Conservation (phyloP, 2,888 invertebrate genomes). For the Oxycera nigricornis region DNA sequence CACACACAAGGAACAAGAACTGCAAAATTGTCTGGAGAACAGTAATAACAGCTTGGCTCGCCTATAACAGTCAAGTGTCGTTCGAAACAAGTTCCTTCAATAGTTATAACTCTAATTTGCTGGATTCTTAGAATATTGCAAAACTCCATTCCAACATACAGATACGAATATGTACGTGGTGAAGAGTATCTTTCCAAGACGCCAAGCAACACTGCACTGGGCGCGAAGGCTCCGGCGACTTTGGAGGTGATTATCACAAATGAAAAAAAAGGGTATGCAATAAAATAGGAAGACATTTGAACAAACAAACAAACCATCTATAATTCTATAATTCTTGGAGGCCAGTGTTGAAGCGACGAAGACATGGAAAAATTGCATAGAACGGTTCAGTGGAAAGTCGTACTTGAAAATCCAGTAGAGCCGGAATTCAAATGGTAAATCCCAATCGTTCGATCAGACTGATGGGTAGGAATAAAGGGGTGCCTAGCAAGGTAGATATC, state of each 20-base stretch:
- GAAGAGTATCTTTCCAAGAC: neutral
- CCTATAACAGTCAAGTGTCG: conserved; percentile 18
- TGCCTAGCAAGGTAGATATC: neutral
- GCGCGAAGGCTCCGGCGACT: neutral
- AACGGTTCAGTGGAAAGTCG: conserved; percentile 37
- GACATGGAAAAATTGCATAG: conserved; percentile 37
- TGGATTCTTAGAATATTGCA: conserved; percentile 20
- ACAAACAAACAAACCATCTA: conserved; percentile 28
- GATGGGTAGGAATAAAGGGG: neutral
- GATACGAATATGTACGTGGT: no score
- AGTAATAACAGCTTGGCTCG: neutral
- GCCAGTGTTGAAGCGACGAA: neutral
- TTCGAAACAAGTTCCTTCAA: conserved; percentile 26
- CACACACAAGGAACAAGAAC: neutral
- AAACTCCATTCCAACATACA: neutral
- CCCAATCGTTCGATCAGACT: conserved; percentile 30
- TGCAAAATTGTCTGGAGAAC: neutral
- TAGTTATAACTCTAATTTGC: conserved; percentile 36
- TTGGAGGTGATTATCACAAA: neutral
- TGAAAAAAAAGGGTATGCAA: conserved; percentile 1
- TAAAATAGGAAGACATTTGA: conserved; percentile 14
- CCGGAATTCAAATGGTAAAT: conserved; percentile 46
- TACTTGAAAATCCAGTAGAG: conserved; percentile 46
- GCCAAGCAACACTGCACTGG: neutral
- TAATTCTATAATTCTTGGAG: conserved; percentile 6